Evolutionary conservation across 1,140 invertebrate species (phyloP).

Genomic region (Stratiolaelaps scimitus): DNA sequence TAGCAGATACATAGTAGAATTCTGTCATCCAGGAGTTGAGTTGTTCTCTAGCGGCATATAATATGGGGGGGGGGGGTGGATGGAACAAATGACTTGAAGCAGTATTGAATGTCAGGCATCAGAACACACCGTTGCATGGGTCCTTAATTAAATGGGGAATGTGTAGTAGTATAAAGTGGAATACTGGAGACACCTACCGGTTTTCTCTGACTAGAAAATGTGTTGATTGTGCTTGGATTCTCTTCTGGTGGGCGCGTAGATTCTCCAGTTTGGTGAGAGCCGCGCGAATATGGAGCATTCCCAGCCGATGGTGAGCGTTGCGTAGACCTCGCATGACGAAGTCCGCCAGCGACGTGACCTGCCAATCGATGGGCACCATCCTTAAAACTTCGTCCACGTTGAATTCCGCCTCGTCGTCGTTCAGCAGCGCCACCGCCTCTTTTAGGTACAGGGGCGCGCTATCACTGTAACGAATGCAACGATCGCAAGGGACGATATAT

Average conservation of each 20-base stretch:
- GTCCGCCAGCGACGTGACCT: slow-evolving; percentile 20
- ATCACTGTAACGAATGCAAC: slow-evolving; percentile 21
- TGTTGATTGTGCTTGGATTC: slow-evolving; percentile 6
- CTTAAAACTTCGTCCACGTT: slow-evolving; percentile 20
- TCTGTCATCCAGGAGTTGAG: too few relatives aligned
- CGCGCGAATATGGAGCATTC: slow-evolving; percentile 14
- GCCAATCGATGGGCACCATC: slow-evolving; percentile 23
- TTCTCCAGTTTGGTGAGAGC: slow-evolving; percentile 27
- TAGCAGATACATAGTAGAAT: neutral
- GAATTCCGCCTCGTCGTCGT: slow-evolving; percentile 21
- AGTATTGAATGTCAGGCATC: neutral
- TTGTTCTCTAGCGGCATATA: neutral
- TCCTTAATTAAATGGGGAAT: neutral
- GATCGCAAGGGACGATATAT: too few relatives aligned
- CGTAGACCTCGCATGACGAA: slow-evolving; percentile 1
- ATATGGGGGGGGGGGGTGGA: neutral
- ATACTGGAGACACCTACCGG: neutral
- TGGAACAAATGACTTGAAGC: neutral
- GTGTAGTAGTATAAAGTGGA: neutral
- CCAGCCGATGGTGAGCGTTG: slow-evolving; percentile 23
- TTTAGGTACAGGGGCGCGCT: slow-evolving; percentile 2
- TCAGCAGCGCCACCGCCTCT: slow-evolving; percentile 6
- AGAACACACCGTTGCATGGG: too few relatives aligned
- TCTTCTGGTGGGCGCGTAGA: slow-evolving; percentile 14
- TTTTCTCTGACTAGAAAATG: slow-evolving; percentile 29